A percentile compares a stretch with the other conserved stretches of the same genome.
Evolutionary conservation across 2,113 vertebrate genomes (phyloP).

Genomic region (Tiliqua scincoides): DNA sequence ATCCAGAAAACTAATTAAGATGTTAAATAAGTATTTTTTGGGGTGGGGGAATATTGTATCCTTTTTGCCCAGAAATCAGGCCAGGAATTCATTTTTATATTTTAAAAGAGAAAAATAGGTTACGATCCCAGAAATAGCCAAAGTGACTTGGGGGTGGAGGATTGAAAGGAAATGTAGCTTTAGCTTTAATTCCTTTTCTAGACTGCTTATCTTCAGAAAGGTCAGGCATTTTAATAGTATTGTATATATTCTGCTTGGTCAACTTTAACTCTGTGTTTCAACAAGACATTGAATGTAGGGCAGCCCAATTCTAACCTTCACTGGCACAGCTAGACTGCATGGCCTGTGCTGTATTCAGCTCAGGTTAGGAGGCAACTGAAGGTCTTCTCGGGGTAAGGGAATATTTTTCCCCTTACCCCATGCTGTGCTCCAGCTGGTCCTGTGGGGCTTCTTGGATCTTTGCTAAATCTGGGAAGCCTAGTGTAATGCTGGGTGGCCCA

Average conservation of each 20-base stretch:
- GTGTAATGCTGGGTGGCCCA: too few relatives aligned
- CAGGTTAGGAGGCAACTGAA: too few relatives aligned
- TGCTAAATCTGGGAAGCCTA: too few relatives aligned
- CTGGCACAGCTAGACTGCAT: too few relatives aligned
- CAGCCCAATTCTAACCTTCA: too few relatives aligned
- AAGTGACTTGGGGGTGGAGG: background rate
- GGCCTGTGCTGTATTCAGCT: too few relatives aligned
- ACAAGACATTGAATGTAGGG: background rate
- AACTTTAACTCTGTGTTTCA: background rate
- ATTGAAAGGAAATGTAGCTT: background rate
- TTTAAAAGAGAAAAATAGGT: background rate
- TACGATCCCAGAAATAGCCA: background rate
- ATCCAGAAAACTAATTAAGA: background rate
- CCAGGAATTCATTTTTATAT: background rate
- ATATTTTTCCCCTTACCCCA: too few relatives aligned
- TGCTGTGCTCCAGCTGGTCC: too few relatives aligned
- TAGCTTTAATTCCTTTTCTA: background rate
- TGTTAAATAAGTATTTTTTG: background rate
- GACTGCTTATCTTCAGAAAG: background rate
- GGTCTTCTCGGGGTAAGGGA: too few relatives aligned
- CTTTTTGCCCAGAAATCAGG: background rate
- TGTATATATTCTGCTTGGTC: background rate
- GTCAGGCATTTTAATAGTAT: background rate
- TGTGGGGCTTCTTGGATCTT: too few relatives aligned
- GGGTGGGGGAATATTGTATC: too few relatives aligned